Evolutionary conservation across 2,888 invertebrate species (phyloP), one percentile per base, ranked within the genome.

Genomic region (Erebia palarica): DNA sequence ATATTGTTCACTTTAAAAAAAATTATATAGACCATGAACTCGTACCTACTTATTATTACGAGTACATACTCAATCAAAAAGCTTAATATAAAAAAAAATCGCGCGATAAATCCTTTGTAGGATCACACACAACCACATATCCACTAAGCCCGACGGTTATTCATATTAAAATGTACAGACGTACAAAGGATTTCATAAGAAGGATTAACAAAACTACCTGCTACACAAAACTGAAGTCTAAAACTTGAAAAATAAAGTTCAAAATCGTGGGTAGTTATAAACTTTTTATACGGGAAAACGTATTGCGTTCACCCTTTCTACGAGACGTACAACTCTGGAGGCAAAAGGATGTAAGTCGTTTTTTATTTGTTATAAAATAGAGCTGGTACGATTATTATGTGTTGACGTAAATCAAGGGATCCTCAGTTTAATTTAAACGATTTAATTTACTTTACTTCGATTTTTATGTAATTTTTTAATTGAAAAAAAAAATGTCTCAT

Each of bases 151-250:
- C 78, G 76, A 80, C 76, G 73, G 73, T 69, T 74, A 78, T 79
- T 80, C 79, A 78, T 79, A 80, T 80, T 80, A 63, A 79, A 82
- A 81, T 76, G 72, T 72, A 75, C 71, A 5, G 60, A 75, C 71
- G 66, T 69, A 76, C 75, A 76, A 76, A 76, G 72, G 72, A 73
- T 72, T 74, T 74, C 74, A 74, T 75, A 75, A 68, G 53, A 47
- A 60, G 72, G 74, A 76, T 76, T 72, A 76, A 69, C 49, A 27
- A 65, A 51, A 51, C 61, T 36, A 36, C n/a, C 57, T 53, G 27
- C 68, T 11, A 11, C n/a, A 42, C n/a, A 71, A 61, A 27, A 68
- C 21, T 63, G 16, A 53, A 64, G 66, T 18, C 36, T 69, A 68
- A 63, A 51, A 0, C 5, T 18, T 18, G 55, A 16, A 1, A n/a